Conservation (phyloP, 2,113 vertebrate genomes). For the Nesogale talazaci region DNA sequence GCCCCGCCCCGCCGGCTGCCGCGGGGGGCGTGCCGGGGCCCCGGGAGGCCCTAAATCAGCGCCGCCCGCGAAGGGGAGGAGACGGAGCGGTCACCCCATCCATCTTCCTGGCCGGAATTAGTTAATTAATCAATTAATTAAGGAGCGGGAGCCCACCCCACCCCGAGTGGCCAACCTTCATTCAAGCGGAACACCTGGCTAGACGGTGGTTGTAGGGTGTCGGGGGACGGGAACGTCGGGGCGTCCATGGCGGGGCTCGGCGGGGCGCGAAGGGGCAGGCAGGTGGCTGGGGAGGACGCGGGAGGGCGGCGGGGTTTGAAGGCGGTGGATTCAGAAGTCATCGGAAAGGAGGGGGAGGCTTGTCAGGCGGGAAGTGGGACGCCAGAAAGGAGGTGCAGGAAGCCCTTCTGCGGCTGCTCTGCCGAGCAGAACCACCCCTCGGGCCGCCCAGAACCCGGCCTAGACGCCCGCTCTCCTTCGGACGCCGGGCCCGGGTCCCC, state of each 20-base stretch:
- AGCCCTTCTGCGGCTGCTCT: no score
- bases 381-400: not conserved
- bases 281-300: not conserved
- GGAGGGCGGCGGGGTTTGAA: rapidly evolving
- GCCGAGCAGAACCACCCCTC: not conserved
- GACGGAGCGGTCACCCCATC: not conserved
- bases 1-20: not conserved
- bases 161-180: rapidly evolving
- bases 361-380: no score
- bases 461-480: not conserved
- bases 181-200: rapidly evolving
- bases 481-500: not conserved
- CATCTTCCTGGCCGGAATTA: not conserved
- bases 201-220: rapidly evolving
- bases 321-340: not conserved
- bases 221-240: no score
- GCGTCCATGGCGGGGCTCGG: no score
- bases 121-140: not conserved
- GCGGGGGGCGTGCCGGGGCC: not conserved
- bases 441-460: rapidly evolving
- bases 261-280: not conserved
- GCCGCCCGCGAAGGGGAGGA: not conserved
- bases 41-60: not conserved
- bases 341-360: no score
- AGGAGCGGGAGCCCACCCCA: not conserved